Percentiles rank a stretch among this genome's conserved stretches.
Evolutionary conservation across 2,888 invertebrate species (phyloP).

Genomic region (Acrobasis consociella): DNA sequence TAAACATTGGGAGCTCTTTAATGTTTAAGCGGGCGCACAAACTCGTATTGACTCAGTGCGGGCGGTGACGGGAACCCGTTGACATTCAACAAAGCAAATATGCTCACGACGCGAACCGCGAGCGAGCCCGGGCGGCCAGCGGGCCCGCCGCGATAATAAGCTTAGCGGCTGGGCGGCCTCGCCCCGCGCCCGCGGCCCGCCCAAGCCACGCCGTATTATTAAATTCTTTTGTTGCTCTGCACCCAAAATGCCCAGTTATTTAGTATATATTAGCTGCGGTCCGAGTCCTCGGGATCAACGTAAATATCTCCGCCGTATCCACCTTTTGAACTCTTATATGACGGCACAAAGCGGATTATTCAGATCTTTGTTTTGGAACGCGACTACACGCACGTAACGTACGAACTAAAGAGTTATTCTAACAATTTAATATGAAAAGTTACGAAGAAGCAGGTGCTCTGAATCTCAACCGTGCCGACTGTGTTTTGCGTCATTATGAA

Average conservation of each 20-base stretch:
- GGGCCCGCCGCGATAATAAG: conserved; percentile 69
- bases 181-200: conserved; percentile 51
- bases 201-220: conserved; percentile 66
- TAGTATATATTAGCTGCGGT: conserved; percentile 52
- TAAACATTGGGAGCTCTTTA: conserved; percentile 77
- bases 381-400: conserved; percentile 28
- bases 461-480: conserved; percentile 43
- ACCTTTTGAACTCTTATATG: conserved; percentile 65
- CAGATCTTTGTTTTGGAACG: conserved; percentile 46
- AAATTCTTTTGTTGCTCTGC: conserved; percentile 76
- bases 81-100: conserved; percentile 77
- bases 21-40: conserved; percentile 74
- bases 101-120: conserved; percentile 54
- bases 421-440: conserved; percentile 52
- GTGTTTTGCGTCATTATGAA: conserved; percentile 57
- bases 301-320: conserved; percentile 57
- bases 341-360: conserved; percentile 60
- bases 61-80: conserved; percentile 57
- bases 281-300: conserved; percentile 66
- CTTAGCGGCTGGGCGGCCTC: conserved; percentile 64
- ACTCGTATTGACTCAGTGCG: conserved; percentile 62
- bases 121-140: conserved; percentile 30
- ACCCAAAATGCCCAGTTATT: conserved; percentile 68
- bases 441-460: conserved; percentile 62
- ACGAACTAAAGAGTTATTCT: conserved; percentile 44